Evolutionary conservation across 2,888 invertebrate species (phyloP).

Genomic region (Pandemis cinnamomeana): DNA sequence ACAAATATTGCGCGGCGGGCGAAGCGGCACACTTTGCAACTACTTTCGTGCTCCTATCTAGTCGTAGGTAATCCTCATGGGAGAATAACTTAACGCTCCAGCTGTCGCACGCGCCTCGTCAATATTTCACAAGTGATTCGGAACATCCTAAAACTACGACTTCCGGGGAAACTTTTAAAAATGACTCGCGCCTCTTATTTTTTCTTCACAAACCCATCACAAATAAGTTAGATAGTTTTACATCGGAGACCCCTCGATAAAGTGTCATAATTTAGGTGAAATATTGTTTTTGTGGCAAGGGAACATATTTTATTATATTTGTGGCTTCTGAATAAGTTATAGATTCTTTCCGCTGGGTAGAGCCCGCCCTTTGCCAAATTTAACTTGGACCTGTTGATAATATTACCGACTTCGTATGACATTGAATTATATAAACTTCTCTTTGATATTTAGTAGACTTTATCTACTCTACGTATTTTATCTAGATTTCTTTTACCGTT

Average conservation of each 20-base stretch:
- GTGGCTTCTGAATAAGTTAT: conserved; percentile 62
- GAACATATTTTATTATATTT: conserved; percentile 70
- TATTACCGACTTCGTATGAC: conserved; percentile 36
- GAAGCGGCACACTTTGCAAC: conserved; percentile 43
- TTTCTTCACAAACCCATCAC: conserved; percentile 70
- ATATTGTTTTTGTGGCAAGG: conserved; percentile 68
- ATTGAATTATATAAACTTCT: not conserved
- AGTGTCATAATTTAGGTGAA: conserved; percentile 78
- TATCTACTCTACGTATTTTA: too few species aligned
- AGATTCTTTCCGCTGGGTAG: conserved; percentile 54
- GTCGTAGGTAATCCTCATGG: conserved; percentile 53
- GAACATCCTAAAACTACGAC: conserved; percentile 70
- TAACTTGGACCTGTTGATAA: conserved; percentile 62
- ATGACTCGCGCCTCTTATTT: conserved; percentile 66
- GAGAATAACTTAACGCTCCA: conserved; percentile 64
- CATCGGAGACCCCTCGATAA: conserved; percentile 75
- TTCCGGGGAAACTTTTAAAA: conserved; percentile 71
- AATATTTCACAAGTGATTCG: conserved; percentile 74
- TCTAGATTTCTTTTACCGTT: too few species aligned
- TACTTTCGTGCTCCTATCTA: conserved; percentile 38
- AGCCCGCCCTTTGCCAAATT: conserved; percentile 50
- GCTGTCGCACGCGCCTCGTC: conserved; percentile 59
- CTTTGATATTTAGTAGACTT: not conserved
- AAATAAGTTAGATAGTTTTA: conserved; percentile 75
- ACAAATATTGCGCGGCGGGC: conserved; percentile 39